These are phyloP conservation scores for Xiphophorus birchmanni DNA, from an alignment of 2,797 vertebrate species.

Conservation along the genomic window DNA sequence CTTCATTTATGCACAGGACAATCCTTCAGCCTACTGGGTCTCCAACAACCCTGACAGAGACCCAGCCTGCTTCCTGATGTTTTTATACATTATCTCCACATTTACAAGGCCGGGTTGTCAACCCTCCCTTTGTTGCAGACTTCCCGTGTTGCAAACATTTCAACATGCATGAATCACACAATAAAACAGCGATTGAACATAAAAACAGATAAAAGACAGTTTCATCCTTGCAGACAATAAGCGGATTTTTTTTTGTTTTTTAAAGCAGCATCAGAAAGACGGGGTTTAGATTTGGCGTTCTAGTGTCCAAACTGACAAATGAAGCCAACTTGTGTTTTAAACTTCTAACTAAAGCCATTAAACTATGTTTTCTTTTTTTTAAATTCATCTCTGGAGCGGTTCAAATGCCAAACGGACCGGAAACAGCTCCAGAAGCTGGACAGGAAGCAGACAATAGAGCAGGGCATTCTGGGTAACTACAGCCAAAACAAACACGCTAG, in stretches of 20 bases:
- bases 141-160: neutral
- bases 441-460: too few relatives aligned
- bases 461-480: too few relatives aligned
- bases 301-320: neutral
- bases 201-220: neutral
- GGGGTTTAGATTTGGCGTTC: neutral
- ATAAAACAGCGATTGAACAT: neutral
- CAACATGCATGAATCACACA: neutral
- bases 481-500: too few relatives aligned
- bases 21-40: slow-evolving; percentile 2
- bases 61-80: neutral
- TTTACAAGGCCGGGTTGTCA: neutral
- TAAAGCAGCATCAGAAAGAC: neutral
- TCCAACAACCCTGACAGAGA: neutral
- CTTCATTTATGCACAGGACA: neutral
- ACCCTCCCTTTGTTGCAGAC: neutral
- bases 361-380: neutral
- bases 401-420: too few relatives aligned
- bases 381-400: too few relatives aligned
- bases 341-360: neutral
- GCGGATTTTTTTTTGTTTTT: neutral
- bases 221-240: neutral
- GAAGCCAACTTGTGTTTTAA: neutral
- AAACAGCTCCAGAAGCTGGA: too few relatives aligned
- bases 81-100: neutral